Evolutionary conservation across 2,888 invertebrate species (phyloP), one percentile per base, ranked within the genome.

Genomic region (Temnothorax ravouxi): DNA sequence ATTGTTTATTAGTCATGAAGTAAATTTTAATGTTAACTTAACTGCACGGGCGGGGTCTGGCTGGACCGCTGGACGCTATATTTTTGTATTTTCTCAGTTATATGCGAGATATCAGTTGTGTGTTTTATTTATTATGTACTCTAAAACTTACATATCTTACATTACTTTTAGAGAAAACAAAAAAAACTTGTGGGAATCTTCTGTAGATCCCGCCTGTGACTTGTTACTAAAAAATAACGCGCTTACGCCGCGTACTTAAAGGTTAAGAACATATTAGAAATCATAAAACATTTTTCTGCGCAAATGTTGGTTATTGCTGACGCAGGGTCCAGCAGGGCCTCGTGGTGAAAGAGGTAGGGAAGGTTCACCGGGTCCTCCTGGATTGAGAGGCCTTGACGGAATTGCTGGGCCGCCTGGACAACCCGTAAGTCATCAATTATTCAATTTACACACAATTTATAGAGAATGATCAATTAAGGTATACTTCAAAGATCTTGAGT

Each of bases 341-440:
- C 96, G 98, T 88, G 98, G 98, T 6, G 98, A 98, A 95, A 96
- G 98, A 92, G 98, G 98, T 1, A 96, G 98, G 54, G 98, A 98
- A 95, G 98, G 98, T 0, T 96, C 97, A 0, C 95, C 97, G 0
- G 98, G 97, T 0, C 96, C 97, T 3, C 97, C 97, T 0, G 98
- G 98, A 9, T 95, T 97, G 83, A 96, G 98, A 92, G 98, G 98
- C 72, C 96, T 97, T 83, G 98, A 98, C 93, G 98, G 98, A 8
- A 96, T 97, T 47, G 95, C 97, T 72, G 98, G 98, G 79, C 96
- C 97, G 1, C 97, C 97, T n/a, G 98, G 98, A 83, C 95, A 96
- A 88, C 96, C 97, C 90, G 97, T 97, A 95, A 59, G 25, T n/a
- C n/a, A n/a, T n/a, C 85, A 64, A 66, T 62, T 71, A 8, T 41